Evolutionary conservation across 2,888 invertebrate species (phyloP).

Genomic region (Megastigmus dorsalis): DNA sequence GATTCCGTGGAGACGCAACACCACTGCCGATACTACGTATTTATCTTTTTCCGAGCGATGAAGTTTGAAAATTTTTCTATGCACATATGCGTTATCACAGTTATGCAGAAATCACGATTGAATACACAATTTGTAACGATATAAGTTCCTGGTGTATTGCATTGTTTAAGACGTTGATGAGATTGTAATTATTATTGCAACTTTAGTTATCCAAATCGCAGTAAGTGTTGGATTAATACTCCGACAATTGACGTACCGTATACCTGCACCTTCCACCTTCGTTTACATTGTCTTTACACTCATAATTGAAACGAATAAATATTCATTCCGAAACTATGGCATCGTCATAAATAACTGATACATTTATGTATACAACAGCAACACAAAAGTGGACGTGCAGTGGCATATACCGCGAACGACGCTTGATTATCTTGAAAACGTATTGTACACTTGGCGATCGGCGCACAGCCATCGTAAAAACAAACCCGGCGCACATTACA

Average conservation of each 20-base stretch:
- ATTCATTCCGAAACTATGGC: not conserved
- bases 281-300: not conserved
- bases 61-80: no score
- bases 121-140: no score
- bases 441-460: not conserved
- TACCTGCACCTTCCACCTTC: not conserved
- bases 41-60: no score
- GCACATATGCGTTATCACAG: no score
- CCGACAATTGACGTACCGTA: not conserved
- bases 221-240: not conserved
- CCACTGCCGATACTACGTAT: no score
- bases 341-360: not conserved
- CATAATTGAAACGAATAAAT: not conserved
- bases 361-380: conserved; percentile 7
- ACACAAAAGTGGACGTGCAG: no score
- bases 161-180: no score
- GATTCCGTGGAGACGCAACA: no score
- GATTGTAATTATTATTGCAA: no score
- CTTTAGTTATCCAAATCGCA: not conserved
- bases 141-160: no score
- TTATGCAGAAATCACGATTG: no score
- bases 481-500: no score
- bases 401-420: not conserved
- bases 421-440: not conserved
- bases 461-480: not conserved